Base-by-base conservation (phyloP, 2,113 vertebrate species). In the Chamaetylas fuelleborni region DNA sequence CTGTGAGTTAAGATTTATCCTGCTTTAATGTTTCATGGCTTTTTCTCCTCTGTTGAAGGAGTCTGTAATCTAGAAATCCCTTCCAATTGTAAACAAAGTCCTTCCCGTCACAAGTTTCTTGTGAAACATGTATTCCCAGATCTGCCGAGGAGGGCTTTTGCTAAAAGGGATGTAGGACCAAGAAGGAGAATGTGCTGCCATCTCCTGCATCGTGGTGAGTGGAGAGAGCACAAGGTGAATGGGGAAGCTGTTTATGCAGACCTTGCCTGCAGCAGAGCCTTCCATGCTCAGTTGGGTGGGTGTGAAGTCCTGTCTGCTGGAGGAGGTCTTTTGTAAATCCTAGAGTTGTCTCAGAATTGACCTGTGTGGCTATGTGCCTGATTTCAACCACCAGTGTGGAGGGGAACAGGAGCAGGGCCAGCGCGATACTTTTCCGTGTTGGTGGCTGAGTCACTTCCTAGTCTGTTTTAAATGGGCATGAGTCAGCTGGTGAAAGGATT, bases 201-300 rank as follows among this genome's bases (percentile, higher is more conserved):
- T 56, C 17, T 88, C 18, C 15, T 3, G 2, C 25, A 2, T 53
- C 0, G 0, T 1, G 8, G 36, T 56, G 31, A 81, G 53, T 28
- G 17, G n/a, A 81, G 56, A 36, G 67, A 65, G 58, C 16, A 12
- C 16, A 51, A 31, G 19, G 50, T 60, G 28, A 73, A 65, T 9
- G 1, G 31, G 66, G 45, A 53, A 56, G 31, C 45, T 8, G 6
- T 62, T 76, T 79, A 43, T 80, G 40, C 47, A 92, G 73, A 9
- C 22, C 5, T 53, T 92, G 23, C 71, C 70, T 85, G 57, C 53
- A 76, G 71, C 71, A 76, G 57, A 60, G 40, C 66, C 40, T 82
- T 76, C 50, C 15, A 3, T 1, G 2, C 36, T 77, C 17, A 56
- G 22, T 11, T 76, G 64, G 11, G 34, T 83, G 50, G 20, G 4